Base-by-base conservation (phyloP, 2,888 invertebrate genomes). In the Fabriciana adippe region DNA sequence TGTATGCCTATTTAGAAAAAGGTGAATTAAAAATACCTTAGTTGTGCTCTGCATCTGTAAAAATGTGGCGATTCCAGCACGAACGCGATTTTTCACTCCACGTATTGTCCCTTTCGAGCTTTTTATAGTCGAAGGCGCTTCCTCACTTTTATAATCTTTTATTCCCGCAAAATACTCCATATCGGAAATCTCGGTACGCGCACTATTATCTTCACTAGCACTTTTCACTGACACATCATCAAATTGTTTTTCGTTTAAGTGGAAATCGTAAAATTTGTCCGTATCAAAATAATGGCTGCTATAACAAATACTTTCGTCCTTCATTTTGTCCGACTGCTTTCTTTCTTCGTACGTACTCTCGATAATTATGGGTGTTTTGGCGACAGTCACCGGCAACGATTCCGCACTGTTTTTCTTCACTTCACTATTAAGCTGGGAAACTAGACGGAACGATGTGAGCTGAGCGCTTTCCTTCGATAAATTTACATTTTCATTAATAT, bases 21-120 rank as follows among this genome's bases (percentile, higher is more conserved):
- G 59, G 57, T 63, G 66, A 53, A 61, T 41, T 45, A 60, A 53
- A 60, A 66, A 45, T 91, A 97, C 97, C 96, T 97, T 97, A 72
- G 95, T 94, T 63, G 95, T 94, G 77, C 94, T 94, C 82, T 96
- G 96, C 80, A 97, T 95, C 84, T 97, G 97, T 71, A 97, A 94
- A 89, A 98, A 98, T n/a, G 98, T 98, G 59, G 97, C 97, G 79
- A 99, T 98, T 72, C 98, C 98, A 73, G 98, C 98, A 75, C 98
- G 93, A 67, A 99, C 98, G 77, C 98, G 94, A 92, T 99, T 98
- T 92, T 97, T 97, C 73, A 98, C 97, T 70, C 98, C 98, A 57
- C 98, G 95, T 75, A 99, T 97, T 14, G 98, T 98, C 59, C 98
- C 98, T 84, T 97, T 97, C 65, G 97, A 95, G 91, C 98, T 98